These are phyloP conservation scores for Falco cherrug DNA, from an alignment of 2,797 vertebrate genomes.

Conservation along the genomic window DNA sequence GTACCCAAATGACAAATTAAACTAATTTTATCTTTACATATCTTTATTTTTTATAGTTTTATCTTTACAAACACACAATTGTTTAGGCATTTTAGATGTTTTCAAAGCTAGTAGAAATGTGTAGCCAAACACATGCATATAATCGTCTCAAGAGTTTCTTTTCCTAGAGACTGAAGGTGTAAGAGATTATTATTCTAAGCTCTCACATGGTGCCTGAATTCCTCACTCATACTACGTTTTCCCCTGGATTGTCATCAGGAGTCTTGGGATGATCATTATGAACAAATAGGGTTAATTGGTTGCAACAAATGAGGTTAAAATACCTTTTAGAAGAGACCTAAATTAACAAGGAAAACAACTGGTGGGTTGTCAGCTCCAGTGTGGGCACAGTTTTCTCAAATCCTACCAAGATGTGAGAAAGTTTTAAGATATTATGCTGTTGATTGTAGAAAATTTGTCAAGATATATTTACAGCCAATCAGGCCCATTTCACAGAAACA, in stretches of 20 bases:
- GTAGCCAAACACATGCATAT: neutral
- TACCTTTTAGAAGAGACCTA: neutral
- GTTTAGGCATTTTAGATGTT: neutral
- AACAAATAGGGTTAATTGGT: neutral
- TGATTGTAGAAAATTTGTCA: neutral
- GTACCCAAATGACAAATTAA: neutral
- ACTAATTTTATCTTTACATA: neutral
- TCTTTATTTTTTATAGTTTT: too few species aligned
- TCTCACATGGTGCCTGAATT: neutral
- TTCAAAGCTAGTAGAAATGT: neutral
- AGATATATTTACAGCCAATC: neutral
- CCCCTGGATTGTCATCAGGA: neutral
- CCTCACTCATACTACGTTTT: neutral
- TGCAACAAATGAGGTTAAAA: neutral
- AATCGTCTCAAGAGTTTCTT: neutral
- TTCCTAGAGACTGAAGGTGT: neutral
- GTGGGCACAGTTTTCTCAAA: neutral
- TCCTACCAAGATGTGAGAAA: neutral
- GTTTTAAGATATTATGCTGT: neutral
- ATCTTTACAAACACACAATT: neutral
- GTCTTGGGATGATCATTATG: neutral
- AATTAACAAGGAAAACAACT: neutral
- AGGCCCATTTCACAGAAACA: neutral
- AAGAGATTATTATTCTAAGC: neutral
- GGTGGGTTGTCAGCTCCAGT: neutral